Percentiles rank a stretch among this genome's conserved stretches.
Evolutionary conservation across 1,140 invertebrate genomes (phyloP).

Genomic region (Theocolax elegans): DNA sequence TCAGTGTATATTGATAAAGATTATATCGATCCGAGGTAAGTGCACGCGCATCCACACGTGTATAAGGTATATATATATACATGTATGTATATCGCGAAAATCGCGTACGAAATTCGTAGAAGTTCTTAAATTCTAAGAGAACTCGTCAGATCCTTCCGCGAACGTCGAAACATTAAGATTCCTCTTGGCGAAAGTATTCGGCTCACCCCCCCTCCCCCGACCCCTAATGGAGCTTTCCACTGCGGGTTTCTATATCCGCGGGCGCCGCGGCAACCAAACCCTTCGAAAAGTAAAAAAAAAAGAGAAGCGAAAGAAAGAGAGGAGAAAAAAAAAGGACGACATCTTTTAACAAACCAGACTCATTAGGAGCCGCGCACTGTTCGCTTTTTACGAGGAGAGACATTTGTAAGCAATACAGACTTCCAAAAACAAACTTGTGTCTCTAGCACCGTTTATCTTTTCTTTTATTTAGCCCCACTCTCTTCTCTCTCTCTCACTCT

Average conservation of each 20-base stretch:
- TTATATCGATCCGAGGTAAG: too few species aligned
- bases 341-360: constrained; percentile 68
- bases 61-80: too few species aligned
- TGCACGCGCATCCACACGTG: too few species aligned
- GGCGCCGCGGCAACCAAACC: too few species aligned
- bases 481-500: neutral
- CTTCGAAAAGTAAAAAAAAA: constrained; percentile 25
- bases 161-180: constrained; percentile 56
- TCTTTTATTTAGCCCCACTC: constrained; percentile 5
- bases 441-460: constrained; percentile 43
- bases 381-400: constrained; percentile 60
- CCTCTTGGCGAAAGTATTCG: constrained; percentile 36
- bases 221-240: constrained; percentile 43
- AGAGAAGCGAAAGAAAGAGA: neutral
- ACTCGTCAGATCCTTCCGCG: constrained; percentile 49
- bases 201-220: constrained; percentile 42
- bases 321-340: constrained; percentile 51
- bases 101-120: too few species aligned
- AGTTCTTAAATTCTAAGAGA: neutral
- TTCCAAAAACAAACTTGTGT: constrained; percentile 65
- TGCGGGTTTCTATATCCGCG: constrained; percentile 4
- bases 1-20: too few species aligned
- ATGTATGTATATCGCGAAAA: too few species aligned
- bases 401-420: constrained; percentile 70
- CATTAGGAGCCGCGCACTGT: constrained; percentile 60